A percentile compares a stretch with the other conserved stretches of the same genome.
Evolutionary conservation across 2,888 invertebrate genomes (phyloP).

Genomic region (Eristalis intricaria): DNA sequence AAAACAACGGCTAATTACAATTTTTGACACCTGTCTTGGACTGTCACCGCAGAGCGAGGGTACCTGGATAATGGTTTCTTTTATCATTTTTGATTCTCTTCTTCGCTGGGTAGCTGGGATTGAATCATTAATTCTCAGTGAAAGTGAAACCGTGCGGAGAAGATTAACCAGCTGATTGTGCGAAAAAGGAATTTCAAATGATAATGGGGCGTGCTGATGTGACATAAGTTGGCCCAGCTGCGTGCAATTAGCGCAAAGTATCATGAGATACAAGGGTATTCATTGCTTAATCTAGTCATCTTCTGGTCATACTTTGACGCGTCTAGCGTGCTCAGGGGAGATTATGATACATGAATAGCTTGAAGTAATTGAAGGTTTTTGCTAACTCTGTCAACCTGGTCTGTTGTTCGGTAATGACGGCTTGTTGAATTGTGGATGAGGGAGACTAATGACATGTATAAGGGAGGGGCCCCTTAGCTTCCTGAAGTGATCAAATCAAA

Average conservation of each 20-base stretch:
- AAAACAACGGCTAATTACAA: conserved; percentile 13
- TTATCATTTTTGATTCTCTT: neutral
- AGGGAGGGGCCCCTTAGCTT: neutral
- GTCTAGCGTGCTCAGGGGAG: neutral
- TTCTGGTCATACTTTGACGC: neutral
- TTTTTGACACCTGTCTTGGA: conserved; percentile 28
- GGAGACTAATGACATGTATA: neutral
- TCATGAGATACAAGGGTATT: neutral
- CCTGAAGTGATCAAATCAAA: neutral
- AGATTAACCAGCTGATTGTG: conserved; percentile 4
- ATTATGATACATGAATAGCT: neutral
- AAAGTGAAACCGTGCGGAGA: neutral
- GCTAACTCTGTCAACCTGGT: neutral
- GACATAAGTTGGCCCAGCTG: neutral
- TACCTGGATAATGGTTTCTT: neutral
- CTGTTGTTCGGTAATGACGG: neutral
- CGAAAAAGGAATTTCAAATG: neutral
- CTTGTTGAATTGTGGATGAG: neutral
- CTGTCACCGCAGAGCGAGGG: neutral
- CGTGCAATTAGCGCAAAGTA: neutral
- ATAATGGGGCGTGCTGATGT: neutral
- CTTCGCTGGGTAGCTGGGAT: neutral
- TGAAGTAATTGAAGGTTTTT: neutral
- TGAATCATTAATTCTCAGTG: neutral
- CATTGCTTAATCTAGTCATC: neutral